Conservation (phyloP, 2,113 vertebrate genomes). For the Cercocebus atys region DNA sequence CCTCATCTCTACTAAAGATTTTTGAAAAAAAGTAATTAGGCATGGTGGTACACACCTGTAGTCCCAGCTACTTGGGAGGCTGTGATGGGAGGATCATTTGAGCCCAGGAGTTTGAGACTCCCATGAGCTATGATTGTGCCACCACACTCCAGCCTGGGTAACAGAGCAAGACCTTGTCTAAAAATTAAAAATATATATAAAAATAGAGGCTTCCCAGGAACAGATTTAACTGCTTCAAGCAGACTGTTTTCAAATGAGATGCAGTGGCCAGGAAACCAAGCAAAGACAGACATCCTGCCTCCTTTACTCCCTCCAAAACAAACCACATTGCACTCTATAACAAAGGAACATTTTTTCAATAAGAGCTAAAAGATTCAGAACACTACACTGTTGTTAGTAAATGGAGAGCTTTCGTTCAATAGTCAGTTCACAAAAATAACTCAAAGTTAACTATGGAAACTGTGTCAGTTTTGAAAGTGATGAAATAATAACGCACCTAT, state of each 20-base stretch:
- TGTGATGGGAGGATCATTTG: too few species aligned
- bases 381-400: background rate
- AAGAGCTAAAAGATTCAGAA: background rate
- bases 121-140: too few species aligned
- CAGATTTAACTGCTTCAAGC: background rate
- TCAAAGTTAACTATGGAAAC: background rate
- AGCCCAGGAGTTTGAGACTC: too few species aligned
- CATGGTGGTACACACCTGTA: too few species aligned
- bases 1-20: too few species aligned
- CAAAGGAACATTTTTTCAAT: background rate
- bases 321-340: background rate
- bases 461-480: background rate
- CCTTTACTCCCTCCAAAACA: background rate
- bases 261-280: background rate
- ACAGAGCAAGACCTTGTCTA: background rate
- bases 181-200: background rate
- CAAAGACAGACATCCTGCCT: conserved; percentile 3
- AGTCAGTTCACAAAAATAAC: background rate
- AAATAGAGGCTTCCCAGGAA: background rate
- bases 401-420: background rate
- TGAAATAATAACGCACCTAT: background rate
- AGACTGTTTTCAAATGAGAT: background rate
- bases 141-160: too few species aligned
- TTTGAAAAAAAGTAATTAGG: too few species aligned
- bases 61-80: too few species aligned